A percentile compares a stretch with the other conserved stretches of the same genome.
phyloP scores from a whole-genome alignment of 2,888 invertebrate species.

The Diarsia dahlii region DNA sequence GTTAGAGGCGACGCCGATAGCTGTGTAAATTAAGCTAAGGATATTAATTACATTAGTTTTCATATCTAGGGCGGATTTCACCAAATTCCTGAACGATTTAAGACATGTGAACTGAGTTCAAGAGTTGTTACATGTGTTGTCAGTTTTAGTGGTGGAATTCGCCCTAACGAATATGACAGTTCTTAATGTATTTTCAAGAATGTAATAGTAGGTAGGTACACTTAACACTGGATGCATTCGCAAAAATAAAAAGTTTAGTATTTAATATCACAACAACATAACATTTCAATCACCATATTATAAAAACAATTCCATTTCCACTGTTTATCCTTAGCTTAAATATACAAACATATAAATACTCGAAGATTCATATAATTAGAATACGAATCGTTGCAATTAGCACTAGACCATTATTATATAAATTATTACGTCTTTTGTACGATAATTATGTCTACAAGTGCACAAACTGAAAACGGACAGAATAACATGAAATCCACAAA shows the following conservation, averaged over 20 bases:
- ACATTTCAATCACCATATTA: not conserved
- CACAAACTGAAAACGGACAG: conserved; percentile 71
- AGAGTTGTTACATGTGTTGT: not conserved
- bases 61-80: not conserved
- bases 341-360: conserved; percentile 48
- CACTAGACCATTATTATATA: conserved; percentile 54
- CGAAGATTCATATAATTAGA: conserved; percentile 55
- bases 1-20: conserved; percentile 54
- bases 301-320: not conserved
- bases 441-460: conserved; percentile 66
- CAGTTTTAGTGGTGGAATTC: not conserved
- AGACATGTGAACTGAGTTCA: not conserved
- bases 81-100: not conserved
- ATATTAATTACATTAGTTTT: conserved; percentile 29
- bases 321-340: conserved; percentile 54
- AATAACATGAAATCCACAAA: conserved; percentile 75
- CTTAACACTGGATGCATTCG: not conserved
- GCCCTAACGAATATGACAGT: not conserved
- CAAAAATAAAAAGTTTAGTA: not conserved
- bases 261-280: conserved; percentile 27
- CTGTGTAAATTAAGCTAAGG: conserved; percentile 51
- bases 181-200: not conserved
- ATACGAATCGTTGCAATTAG: conserved; percentile 62
- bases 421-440: conserved; percentile 64
- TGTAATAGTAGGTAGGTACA: too few relatives aligned